Evolutionary conservation across 2,113 vertebrate genomes (phyloP), one percentile per base, ranked within the genome.

Genomic region (Leucosticte australis): DNA sequence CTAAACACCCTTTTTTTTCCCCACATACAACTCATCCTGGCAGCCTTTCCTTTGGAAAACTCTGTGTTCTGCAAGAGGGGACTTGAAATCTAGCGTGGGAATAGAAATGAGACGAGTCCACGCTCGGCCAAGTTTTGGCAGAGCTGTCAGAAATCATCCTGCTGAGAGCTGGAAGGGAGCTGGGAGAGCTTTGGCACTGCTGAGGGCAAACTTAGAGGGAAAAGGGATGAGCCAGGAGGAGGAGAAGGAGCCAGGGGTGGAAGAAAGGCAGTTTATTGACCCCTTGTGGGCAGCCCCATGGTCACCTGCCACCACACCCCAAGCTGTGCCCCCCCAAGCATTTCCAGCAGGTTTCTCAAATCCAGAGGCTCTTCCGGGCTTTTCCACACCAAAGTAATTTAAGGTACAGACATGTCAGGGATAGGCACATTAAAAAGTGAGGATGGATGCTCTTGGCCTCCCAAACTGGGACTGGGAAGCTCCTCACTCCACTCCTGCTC

Each of bases 1-100:
- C 0, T 37, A 89, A 57, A 18, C 0, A 0, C 18, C 18, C 16
- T 31, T 37, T 59, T 71, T 55, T 74, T 70, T 49, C 5, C 3
- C 47, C n/a, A 50, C 10, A 8, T 22, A 46, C 1, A 0, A 50
- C 33, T 62, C 2, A 1, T 55, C 53, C 65, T 90, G 80, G 75
- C 67, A 76, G 57, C 35, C 39, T 64, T 71, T 75, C 15, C 26
- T 79, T 56, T 55, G 63, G 52, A 86, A 86, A 80, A 6, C 44
- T 79, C 42, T 9, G 1, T 17, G 52, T 79, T 95, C 87, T 86
- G 80, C 92, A 86, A 94, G 76, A 94, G 30, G 14, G 3, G 56
- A 59, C 57, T 68, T 21, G 49, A 71, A 86, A 89, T 86, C 55
- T 20, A 79, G 53, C 0, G 0, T 42, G 68, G 60, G 37, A 65